Evolutionary conservation across 1,140 invertebrate species (phyloP).

Genomic region (Caenorhabditis tropicalis): DNA sequence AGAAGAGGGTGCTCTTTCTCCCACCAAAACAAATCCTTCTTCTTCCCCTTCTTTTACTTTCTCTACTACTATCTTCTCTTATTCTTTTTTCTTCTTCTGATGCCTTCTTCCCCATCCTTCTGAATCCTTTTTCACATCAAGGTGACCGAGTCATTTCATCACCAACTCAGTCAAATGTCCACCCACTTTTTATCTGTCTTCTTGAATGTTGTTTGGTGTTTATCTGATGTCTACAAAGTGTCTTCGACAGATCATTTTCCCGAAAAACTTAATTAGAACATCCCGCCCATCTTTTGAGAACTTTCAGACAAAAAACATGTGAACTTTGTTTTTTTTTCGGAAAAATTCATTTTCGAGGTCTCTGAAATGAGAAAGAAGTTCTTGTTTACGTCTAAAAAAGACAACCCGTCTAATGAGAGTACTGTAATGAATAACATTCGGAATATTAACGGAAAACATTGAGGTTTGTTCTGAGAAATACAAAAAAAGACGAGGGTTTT

Average conservation of each 20-base stretch:
- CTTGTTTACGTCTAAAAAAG: no score
- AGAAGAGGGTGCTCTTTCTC: background rate
- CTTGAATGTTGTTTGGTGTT: constrained; percentile 10
- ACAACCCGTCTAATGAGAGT: background rate
- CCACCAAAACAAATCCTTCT: constrained; percentile 25
- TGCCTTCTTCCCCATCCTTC: background rate
- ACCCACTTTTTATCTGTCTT: background rate
- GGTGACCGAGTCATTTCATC: constrained; percentile 25
- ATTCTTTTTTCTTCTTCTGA: background rate
- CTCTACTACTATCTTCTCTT: background rate
- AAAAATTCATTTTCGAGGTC: no score
- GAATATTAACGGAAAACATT: no score
- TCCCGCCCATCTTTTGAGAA: background rate
- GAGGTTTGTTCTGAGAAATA: background rate
- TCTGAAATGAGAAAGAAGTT: no score
- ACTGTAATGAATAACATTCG: no score
- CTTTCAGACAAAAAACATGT: background rate
- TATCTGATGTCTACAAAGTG: constrained; percentile 10
- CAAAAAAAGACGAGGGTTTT: background rate
- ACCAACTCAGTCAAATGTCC: background rate
- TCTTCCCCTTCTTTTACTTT: background rate
- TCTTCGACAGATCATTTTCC: background rate
- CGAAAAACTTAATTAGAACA: constrained; percentile 5
- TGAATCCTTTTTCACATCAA: background rate
- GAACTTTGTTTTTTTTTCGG: background rate